A percentile compares a stretch with the other conserved stretches of the same genome.
phyloP scores from a whole-genome alignment of 2,888 invertebrate species.

The Xanthorhoe spadicearia region DNA sequence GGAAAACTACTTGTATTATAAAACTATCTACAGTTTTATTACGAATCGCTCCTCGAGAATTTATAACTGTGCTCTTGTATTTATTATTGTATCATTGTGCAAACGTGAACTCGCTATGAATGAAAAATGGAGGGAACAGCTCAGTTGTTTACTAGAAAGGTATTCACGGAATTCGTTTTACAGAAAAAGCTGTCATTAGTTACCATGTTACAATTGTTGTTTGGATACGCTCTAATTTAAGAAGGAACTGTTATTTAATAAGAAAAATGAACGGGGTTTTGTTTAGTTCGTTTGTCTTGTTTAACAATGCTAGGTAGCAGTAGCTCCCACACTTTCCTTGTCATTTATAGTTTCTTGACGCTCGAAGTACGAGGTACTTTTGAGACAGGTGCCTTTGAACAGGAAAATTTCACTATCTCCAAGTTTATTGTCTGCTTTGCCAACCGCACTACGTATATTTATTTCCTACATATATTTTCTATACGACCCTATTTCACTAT shows the following conservation, averaged over 20 bases:
- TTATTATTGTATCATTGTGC: slow-evolving; percentile 36
- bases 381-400: slow-evolving; percentile 25
- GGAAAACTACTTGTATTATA: slow-evolving; percentile 41
- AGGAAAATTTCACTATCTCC: slow-evolving; percentile 33
- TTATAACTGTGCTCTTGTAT: background rate
- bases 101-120: slow-evolving; percentile 52
- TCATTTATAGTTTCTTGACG: slow-evolving; percentile 29
- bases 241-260: slow-evolving; percentile 8
- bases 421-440: slow-evolving; percentile 23
- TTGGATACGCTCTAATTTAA: slow-evolving; percentile 1
- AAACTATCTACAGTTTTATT: background rate
- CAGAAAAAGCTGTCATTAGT: background rate
- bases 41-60: background rate
- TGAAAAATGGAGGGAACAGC: slow-evolving; percentile 61
- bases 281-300: slow-evolving; percentile 23
- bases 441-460: slow-evolving; percentile 2
- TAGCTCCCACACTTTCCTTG: slow-evolving; percentile 41
- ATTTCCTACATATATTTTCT: slow-evolving; percentile 20
- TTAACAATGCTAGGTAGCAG: slow-evolving; percentile 33
- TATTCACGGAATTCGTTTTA: slow-evolving; percentile 39
- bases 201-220: slow-evolving; percentile 3
- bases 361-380: slow-evolving; percentile 24
- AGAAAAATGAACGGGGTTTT: background rate
- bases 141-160: slow-evolving; percentile 60
- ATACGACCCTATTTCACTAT: slow-evolving; percentile 20